phyloP scores from a whole-genome alignment of 2,888 invertebrate species.

The Drosophila peninsularis region DNA sequence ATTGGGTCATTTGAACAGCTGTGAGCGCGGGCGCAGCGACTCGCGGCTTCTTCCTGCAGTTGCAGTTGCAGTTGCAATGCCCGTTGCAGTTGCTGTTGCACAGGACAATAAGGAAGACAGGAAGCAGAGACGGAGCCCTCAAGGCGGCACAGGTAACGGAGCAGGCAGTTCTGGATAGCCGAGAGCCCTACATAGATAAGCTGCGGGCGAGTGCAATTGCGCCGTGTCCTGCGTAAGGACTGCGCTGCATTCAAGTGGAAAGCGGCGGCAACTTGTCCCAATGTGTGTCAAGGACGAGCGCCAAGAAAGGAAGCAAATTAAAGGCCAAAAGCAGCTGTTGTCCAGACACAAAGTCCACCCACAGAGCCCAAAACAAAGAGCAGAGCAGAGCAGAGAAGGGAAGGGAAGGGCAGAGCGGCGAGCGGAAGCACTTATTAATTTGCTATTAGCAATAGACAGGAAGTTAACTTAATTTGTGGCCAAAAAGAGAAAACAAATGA shows the following conservation, averaged over 20 bases:
- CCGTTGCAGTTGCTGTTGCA: slow-evolving; percentile 9
- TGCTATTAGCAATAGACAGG: slow-evolving; percentile 82
- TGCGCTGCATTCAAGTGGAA: slow-evolving; percentile 61
- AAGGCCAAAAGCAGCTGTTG: slow-evolving; percentile 1
- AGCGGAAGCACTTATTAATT: slow-evolving; percentile 83
- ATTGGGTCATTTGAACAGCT: slow-evolving; percentile 58
- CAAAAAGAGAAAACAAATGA: slow-evolving; percentile 27
- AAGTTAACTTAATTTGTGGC: slow-evolving; percentile 83
- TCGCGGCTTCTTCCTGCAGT: slow-evolving; percentile 20
- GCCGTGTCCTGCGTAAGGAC: slow-evolving; percentile 35
- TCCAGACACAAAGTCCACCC: slow-evolving; percentile 17
- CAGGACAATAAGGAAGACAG: slow-evolving; percentile 29
- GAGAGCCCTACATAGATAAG: slow-evolving; percentile 79
- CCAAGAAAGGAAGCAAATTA: slow-evolving; percentile 44
- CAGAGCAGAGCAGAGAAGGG: not conserved
- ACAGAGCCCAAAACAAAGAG: not conserved
- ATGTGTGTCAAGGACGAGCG: slow-evolving; percentile 79
- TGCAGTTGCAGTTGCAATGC: slow-evolving; percentile 18
- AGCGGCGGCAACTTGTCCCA: slow-evolving; percentile 1
- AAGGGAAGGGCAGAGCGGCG: slow-evolving; percentile 62
- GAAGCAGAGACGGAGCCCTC: slow-evolving; percentile 42
- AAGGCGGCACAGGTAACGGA: slow-evolving; percentile 43
- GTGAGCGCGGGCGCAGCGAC: slow-evolving; percentile 39
- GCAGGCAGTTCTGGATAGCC: slow-evolving; percentile 57
- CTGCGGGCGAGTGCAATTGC: slow-evolving; percentile 25